phyloP scores from a whole-genome alignment of 2,113 vertebrate species.

The Engystomops pustulosus region DNA sequence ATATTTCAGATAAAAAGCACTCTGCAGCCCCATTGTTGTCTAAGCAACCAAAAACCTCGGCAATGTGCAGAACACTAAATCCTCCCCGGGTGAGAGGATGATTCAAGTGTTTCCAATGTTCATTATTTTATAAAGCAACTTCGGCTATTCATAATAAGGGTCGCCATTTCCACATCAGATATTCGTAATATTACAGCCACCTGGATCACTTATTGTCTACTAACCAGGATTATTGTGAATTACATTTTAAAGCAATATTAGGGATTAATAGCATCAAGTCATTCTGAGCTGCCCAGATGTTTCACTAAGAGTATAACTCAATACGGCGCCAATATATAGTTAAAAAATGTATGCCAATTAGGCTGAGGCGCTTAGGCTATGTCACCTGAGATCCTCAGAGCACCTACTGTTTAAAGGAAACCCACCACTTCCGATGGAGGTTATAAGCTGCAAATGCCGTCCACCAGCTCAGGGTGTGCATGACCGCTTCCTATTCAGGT shows the following conservation, averaged over 20 bases:
- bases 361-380: too few species aligned
- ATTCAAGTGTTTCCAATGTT: background rate
- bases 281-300: too few species aligned
- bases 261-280: background rate
- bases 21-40: conserved; percentile 66
- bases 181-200: background rate
- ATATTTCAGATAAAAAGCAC: conserved; percentile 43
- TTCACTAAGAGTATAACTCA: too few species aligned
- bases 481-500: too few species aligned
- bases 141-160: background rate
- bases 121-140: background rate
- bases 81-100: background rate
- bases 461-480: too few species aligned
- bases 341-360: too few species aligned
- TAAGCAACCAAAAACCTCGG: conserved; percentile 71
- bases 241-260: background rate
- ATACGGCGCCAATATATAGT: too few species aligned
- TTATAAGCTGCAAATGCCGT: too few species aligned
- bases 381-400: too few species aligned
- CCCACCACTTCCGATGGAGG: too few species aligned
- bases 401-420: too few species aligned
- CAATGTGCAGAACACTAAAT: conserved; percentile 62
- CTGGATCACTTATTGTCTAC: background rate
- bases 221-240: background rate
- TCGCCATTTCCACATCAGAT: background rate